Base-by-base conservation (phyloP, 2,113 vertebrate species). In the Ophthalmolycus amberensis region DNA sequence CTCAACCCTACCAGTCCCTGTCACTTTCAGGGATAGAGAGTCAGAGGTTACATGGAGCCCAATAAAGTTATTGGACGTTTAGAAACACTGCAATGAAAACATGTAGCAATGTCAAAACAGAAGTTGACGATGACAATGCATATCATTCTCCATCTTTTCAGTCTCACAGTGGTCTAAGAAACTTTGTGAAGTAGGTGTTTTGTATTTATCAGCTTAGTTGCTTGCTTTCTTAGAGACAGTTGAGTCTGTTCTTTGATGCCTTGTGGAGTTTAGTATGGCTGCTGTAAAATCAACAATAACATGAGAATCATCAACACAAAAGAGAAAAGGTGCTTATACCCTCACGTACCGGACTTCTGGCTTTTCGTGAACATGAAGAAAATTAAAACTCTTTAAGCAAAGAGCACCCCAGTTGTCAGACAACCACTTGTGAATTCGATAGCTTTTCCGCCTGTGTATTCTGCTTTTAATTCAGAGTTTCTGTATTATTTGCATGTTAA, bases 401-500 rank as follows among this genome's bases (percentile, higher is more conserved):
- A 72, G 59, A 88, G 79, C 44, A 54, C 77, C 65, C 40, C 73
- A 69, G 54, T 82, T 85, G 74, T 82, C 86, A 70, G 68, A 85
- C 79, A 83, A 78, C 78, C 80, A 90, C 78, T 92, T 91, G 79
- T 83, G 52, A 90, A 89, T 88, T 85, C 38, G 87, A 88, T 46
- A 76, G 78, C 60, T 52, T 82, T 79, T 60, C 76, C 71, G 67
- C 34, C 56, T 75, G 70, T 89, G 74, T 74, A 77, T 85, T 84
- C 71, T 62, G 78, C 79, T 84, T 91, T 90, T 89, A 86, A 85
- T 87, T 84, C 74, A 66, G 42, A 69, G 65, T 80, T 90, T 87
- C 75, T 87, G 79, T 88, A 89, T 89, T 93, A 90, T 93, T 94
- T 93, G 86, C 89, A 93, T 90, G 91, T 93, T 90, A 83, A 88